Evolutionary conservation across 2,888 invertebrate genomes (phyloP).

Genomic region (Eumacrocentrus americanus): DNA sequence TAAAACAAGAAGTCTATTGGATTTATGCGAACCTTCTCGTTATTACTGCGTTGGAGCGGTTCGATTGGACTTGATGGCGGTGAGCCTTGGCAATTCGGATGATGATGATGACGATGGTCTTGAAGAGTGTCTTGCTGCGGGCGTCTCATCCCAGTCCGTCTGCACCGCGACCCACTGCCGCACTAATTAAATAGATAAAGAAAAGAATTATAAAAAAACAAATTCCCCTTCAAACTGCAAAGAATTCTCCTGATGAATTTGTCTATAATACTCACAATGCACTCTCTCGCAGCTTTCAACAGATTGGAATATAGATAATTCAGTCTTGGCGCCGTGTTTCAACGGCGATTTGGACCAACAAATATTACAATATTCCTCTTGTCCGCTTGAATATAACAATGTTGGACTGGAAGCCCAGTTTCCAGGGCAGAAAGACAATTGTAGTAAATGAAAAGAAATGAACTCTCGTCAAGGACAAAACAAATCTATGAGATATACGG

Average conservation of each 20-base stretch:
- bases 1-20: too few species aligned
- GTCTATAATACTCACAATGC: slow-evolving; percentile 58
- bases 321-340: slow-evolving; percentile 48
- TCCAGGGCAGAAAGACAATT: too few species aligned
- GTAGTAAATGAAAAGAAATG: too few species aligned
- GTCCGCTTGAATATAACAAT: slow-evolving; percentile 7
- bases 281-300: slow-evolving; percentile 63
- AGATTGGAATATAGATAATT: slow-evolving; percentile 59
- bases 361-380: slow-evolving; percentile 7
- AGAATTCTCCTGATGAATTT: too few species aligned
- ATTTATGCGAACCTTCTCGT: too few species aligned
- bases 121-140: slow-evolving; percentile 58
- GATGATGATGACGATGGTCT: slow-evolving; percentile 34
- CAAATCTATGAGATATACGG: too few species aligned
- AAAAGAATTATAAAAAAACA: not conserved
- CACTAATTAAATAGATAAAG: slow-evolving; percentile 43
- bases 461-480: too few species aligned
- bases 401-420: not conserved
- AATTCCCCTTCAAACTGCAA: not conserved
- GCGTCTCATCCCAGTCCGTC: slow-evolving; percentile 61
- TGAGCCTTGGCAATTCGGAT: slow-evolving; percentile 46
- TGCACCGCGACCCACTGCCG: slow-evolving; percentile 61
- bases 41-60: slow-evolving; percentile 41
- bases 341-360: slow-evolving; percentile 32
- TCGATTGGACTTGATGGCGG: slow-evolving; percentile 52